phyloP scores from a whole-genome alignment of 2,797 vertebrate species.

The Cuculus canorus region DNA sequence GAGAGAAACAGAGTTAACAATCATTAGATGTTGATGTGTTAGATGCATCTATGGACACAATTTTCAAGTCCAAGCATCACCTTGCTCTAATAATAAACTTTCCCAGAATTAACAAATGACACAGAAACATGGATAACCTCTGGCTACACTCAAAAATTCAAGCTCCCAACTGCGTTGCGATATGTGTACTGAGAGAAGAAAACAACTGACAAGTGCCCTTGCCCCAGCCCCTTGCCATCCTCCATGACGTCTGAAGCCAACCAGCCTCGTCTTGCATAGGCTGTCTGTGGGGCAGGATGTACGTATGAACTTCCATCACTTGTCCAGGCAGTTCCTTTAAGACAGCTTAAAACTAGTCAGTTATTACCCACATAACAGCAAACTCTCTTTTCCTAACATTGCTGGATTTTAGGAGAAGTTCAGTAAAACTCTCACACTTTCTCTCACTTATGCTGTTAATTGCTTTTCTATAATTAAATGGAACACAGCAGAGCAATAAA shows the following conservation, averaged over 20 bases:
- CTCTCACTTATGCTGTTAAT: conserved; percentile 24
- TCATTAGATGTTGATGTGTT: not conserved
- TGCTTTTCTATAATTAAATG: not conserved
- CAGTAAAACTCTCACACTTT: conserved; percentile 1
- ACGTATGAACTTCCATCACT: rapidly evolving
- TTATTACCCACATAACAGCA: not conserved
- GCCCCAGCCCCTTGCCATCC: no score
- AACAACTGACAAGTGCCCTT: rapidly evolving
- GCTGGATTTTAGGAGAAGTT: not conserved
- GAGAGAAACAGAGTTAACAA: not conserved
- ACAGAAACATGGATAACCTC: not conserved
- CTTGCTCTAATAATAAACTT: not conserved
- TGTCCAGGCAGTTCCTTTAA: not conserved
- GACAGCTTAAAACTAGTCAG: not conserved
- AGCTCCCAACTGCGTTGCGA: not conserved
- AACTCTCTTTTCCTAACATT: not conserved
- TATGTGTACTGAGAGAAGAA: not conserved
- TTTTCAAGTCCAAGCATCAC: not conserved
- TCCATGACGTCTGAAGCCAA: not conserved
- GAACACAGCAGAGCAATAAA: conserved; percentile 35
- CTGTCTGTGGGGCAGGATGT: not conserved
- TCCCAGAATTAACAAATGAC: not conserved
- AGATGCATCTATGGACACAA: not conserved
- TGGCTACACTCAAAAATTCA: not conserved
- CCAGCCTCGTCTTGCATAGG: not conserved